Evolutionary conservation across 2,888 invertebrate genomes (phyloP).

Genomic region (Volucella inflata): DNA sequence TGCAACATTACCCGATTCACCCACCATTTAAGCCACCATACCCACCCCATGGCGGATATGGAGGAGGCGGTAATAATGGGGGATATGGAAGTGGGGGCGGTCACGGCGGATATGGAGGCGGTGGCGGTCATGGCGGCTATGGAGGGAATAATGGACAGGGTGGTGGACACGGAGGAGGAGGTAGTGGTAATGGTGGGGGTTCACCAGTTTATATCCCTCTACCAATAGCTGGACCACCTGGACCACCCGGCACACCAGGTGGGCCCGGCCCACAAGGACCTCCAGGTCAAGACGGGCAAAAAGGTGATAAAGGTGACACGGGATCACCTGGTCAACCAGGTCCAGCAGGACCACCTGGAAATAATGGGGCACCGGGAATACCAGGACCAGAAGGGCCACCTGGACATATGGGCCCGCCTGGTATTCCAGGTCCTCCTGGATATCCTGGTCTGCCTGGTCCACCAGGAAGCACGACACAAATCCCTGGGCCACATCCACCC

Average conservation of each 20-base stretch:
- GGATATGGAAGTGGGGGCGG: constrained; percentile 22
- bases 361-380: constrained; percentile 80
- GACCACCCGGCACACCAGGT: constrained; percentile 84
- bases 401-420: constrained; percentile 77
- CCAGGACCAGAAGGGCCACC: constrained; percentile 87
- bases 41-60: not conserved
- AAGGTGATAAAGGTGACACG: not conserved
- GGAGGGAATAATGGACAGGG: not conserved
- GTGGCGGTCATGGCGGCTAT: not conserved
- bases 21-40: not conserved
- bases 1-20: not conserved
- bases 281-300: constrained; percentile 85
- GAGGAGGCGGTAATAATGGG: not conserved
- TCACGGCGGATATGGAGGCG: not conserved
- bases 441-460: not conserved
- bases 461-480: not conserved
- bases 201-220: constrained; percentile 14
- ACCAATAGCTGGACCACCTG: constrained; percentile 14
- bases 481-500: not conserved
- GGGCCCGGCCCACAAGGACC: constrained; percentile 84
- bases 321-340: constrained; percentile 87
- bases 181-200: not conserved
- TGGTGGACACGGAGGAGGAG: not conserved
- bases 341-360: constrained; percentile 82
- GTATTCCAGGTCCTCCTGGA: constrained; percentile 21